A percentile compares a stretch with the other conserved stretches of the same genome.
phyloP scores from a whole-genome alignment of 2,113 vertebrate species.

The Zosterops pallidus region DNA sequence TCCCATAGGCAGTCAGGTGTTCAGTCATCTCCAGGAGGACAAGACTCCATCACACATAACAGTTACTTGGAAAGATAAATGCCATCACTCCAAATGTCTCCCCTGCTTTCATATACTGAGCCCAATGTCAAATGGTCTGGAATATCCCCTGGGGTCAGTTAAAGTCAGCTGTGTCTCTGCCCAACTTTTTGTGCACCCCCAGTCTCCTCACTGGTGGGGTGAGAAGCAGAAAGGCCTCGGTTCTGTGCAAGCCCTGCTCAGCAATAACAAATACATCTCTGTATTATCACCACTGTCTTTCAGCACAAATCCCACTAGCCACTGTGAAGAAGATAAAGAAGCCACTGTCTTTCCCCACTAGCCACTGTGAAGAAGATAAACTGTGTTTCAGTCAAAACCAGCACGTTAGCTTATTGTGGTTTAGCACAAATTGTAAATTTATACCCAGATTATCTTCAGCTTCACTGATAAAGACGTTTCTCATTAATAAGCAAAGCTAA shows the following conservation, averaged over 20 bases:
- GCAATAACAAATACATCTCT: neutral
- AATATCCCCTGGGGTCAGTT: neutral
- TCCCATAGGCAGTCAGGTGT: neutral
- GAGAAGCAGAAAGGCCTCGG: neutral
- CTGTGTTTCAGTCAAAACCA: neutral
- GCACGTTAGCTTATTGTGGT: neutral
- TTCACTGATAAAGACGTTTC: neutral
- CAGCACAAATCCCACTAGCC: neutral
- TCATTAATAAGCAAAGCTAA: neutral
- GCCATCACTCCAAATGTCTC: neutral
- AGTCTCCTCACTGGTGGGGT: neutral
- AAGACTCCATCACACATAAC: neutral
- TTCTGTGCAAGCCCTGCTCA: neutral
- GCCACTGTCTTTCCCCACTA: too few relatives aligned
- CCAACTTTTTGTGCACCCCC: neutral
- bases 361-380: neutral
- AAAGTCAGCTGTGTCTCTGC: neutral
- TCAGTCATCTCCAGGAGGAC: neutral
- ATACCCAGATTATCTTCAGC: neutral
- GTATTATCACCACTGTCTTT: neutral
- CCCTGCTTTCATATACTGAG: neutral
- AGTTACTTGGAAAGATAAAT: neutral
- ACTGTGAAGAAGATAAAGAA: neutral
- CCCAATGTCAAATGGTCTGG: neutral
- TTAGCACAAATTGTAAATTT: neutral